phyloP scores from a whole-genome alignment of 2,113 vertebrate species.

The Sander vitreus region DNA sequence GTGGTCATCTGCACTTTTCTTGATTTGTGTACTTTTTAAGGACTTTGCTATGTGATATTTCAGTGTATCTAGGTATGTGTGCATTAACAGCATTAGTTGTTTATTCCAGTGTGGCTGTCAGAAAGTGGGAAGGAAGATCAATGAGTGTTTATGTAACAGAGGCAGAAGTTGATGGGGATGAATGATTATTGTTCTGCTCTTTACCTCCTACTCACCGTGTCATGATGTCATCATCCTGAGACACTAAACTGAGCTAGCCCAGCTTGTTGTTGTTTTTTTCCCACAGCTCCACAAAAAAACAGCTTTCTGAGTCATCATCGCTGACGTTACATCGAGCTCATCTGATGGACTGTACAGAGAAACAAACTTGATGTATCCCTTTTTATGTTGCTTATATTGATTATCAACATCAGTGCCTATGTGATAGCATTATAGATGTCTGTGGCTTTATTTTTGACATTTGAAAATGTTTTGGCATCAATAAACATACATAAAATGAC shows the following conservation, averaged over 20 bases:
- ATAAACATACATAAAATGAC: constrained; percentile 15
- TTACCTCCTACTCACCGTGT: constrained; percentile 71
- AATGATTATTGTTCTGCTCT: constrained; percentile 70
- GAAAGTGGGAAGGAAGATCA: constrained; percentile 65
- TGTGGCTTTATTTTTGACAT: not conserved
- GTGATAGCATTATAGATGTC: not conserved
- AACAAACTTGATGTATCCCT: constrained; percentile 21
- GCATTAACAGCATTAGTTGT: constrained; percentile 44
- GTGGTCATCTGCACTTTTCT: constrained; percentile 18
- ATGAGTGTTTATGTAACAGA: constrained; percentile 65
- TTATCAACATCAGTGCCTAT: not conserved
- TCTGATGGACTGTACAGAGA: constrained; percentile 12
- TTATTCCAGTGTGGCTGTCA: constrained; percentile 63
- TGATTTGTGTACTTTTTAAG: constrained; percentile 12
- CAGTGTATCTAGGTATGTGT: constrained; percentile 21
- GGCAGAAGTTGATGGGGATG: constrained; percentile 66
- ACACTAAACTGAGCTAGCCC: constrained; percentile 40
- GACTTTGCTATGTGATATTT: not conserved
- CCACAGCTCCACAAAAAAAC: constrained; percentile 31
- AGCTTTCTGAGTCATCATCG: constrained; percentile 49
- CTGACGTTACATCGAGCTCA: constrained; percentile 15
- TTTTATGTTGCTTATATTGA: constrained; percentile 3
- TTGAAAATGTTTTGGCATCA: constrained; percentile 16
- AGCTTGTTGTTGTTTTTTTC: constrained; percentile 36
- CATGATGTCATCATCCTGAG: constrained; percentile 77